A percentile compares a stretch with the other conserved stretches of the same genome.
Evolutionary conservation across 2,888 invertebrate species (phyloP).

Genomic region (Myopa testacea): DNA sequence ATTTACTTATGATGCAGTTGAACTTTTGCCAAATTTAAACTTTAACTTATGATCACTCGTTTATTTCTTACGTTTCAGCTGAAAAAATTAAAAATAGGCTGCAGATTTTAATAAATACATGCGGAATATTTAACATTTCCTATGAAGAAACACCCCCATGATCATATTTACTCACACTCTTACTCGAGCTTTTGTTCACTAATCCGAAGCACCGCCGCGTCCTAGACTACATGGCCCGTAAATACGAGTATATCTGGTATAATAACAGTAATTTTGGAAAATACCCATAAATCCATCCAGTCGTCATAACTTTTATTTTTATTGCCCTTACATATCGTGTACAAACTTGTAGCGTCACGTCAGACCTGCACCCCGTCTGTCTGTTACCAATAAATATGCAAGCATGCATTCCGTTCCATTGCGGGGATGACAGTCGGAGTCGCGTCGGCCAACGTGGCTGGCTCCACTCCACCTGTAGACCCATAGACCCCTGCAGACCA

Average conservation of each 20-base stretch:
- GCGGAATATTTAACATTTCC: too few species aligned
- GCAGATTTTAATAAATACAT: too few species aligned
- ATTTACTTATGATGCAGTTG: too few species aligned
- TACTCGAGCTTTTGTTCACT: not conserved
- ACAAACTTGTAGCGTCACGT: conserved; percentile 25
- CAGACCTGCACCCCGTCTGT: conserved; percentile 41
- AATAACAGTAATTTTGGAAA: conserved; percentile 63
- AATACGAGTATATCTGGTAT: conserved; percentile 44
- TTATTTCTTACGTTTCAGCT: too few species aligned
- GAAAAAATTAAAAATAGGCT: too few species aligned
- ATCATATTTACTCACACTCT: too few species aligned
- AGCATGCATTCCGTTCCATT: conserved; percentile 55
- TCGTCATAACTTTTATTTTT: conserved; percentile 66
- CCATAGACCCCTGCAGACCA: conserved; percentile 51
- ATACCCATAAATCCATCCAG: conserved; percentile 63
- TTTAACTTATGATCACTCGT: too few species aligned
- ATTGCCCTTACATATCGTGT: conserved; percentile 46
- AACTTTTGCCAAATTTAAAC: too few species aligned
- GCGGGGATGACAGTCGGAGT: conserved; percentile 44
- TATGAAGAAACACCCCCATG: too few species aligned
- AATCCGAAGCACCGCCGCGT: not conserved
- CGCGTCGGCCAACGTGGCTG: conserved; percentile 5
- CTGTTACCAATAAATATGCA: conserved; percentile 61
- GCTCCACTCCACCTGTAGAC: conserved; percentile 23
- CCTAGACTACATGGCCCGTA: too few species aligned